Evolutionary conservation across 2,113 vertebrate genomes (phyloP).

Genomic region (Lagopus leucura): DNA sequence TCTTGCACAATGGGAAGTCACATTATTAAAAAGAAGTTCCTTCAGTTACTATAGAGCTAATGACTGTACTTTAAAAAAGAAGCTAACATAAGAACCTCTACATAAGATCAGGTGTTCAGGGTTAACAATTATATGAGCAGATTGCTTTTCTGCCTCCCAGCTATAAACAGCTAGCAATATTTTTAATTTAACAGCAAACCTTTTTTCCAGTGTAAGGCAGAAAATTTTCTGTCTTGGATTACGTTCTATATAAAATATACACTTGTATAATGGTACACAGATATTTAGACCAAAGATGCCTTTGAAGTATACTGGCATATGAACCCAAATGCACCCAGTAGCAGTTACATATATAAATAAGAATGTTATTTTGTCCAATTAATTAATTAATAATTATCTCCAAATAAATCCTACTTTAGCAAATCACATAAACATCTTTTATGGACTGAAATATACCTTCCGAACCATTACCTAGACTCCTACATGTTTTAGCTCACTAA

Average conservation of each 20-base stretch:
- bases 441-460: background rate
- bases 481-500: background rate
- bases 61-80: background rate
- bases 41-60: background rate
- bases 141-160: background rate
- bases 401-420: background rate
- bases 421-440: background rate
- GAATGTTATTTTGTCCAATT: background rate
- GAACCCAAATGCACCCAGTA: background rate
- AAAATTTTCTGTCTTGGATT: background rate
- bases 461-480: background rate
- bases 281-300: background rate
- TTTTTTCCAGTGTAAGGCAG: background rate
- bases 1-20: background rate
- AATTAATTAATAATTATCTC: background rate
- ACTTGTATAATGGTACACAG: background rate
- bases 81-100: background rate
- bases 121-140: background rate
- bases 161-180: background rate
- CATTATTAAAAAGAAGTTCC: background rate
- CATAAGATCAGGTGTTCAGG: background rate
- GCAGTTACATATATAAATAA: background rate
- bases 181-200: background rate
- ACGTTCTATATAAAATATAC: background rate
- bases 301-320: background rate